phyloP scores from a whole-genome alignment of 2,797 vertebrate species.

The Leucoraja ocellata region DNA sequence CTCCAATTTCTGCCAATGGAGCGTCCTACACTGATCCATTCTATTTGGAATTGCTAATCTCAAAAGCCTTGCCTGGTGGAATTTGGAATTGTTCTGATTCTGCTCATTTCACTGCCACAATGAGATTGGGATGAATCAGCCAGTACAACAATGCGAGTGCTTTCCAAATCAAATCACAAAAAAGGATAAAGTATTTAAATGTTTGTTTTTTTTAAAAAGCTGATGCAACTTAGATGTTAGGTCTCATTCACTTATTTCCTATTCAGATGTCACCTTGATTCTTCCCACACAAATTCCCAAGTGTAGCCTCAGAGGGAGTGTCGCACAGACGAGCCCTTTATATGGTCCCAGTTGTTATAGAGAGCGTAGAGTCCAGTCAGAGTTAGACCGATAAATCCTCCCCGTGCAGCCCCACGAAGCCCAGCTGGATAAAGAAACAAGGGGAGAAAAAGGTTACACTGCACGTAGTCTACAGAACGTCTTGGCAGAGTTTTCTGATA shows the following conservation, averaged over 20 bases:
- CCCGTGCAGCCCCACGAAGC: slow-evolving; percentile 72
- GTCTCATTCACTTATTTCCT: slow-evolving; percentile 9
- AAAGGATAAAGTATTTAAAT: slow-evolving; percentile 9
- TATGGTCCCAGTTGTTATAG: slow-evolving; percentile 92
- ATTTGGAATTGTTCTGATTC: background rate
- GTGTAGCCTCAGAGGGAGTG: slow-evolving; percentile 65
- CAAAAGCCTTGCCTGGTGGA: background rate
- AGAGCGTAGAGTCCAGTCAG: slow-evolving; percentile 81
- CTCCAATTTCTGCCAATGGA: background rate
- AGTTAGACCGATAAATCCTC: slow-evolving; percentile 75
- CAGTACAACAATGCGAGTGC: background rate
- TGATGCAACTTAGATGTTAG: background rate
- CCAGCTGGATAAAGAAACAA: slow-evolving; percentile 62
- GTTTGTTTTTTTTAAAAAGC: background rate
- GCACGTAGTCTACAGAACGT: background rate
- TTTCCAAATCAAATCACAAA: background rate
- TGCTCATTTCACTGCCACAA: background rate
- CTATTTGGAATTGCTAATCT: background rate
- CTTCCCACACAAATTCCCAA: background rate
- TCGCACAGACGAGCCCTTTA: slow-evolving; percentile 66
- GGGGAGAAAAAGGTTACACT: background rate
- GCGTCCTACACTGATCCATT: background rate
- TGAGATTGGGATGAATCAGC: background rate
- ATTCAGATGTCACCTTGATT: background rate
- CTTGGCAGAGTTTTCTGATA: background rate